phyloP scores from a whole-genome alignment of 2,113 vertebrate genomes.

The Synchiropus splendidus region DNA sequence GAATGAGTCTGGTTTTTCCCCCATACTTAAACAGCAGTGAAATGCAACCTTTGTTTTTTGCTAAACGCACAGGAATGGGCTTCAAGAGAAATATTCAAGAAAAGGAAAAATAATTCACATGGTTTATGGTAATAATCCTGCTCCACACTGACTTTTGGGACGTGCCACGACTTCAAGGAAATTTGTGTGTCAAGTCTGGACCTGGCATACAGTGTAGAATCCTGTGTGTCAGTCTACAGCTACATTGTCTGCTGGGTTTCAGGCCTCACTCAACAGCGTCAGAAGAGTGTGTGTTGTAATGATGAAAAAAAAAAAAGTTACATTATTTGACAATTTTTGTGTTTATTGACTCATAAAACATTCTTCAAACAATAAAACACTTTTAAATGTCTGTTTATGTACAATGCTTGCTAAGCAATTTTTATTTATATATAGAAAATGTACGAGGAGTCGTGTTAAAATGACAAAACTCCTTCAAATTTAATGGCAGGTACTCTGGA shows the following conservation, averaged over 20 bases:
- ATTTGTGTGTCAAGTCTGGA: conserved; percentile 57
- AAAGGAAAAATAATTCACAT: too few species aligned
- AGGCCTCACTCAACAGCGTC: conserved; percentile 60
- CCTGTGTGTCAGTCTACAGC: conserved; percentile 95
- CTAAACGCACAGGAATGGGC: too few species aligned
- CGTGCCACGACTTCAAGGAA: too few species aligned
- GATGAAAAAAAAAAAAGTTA: neutral
- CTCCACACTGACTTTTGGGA: too few species aligned
- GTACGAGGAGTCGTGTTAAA: conserved; percentile 98
- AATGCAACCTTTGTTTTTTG: too few species aligned
- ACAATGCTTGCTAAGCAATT: conserved; percentile 98
- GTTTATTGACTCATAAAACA: conserved; percentile 90
- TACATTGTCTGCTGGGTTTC: conserved; percentile 99
- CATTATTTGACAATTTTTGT: conserved; percentile 64
- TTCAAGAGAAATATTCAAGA: too few species aligned
- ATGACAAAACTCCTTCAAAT: conserved; percentile 99
- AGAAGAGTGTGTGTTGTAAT: neutral
- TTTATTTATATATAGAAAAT: conserved; percentile 99
- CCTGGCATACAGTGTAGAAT: conserved; percentile 99
- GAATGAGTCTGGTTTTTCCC: too few species aligned
- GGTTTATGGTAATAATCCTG: too few species aligned
- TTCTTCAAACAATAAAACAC: conserved; percentile 98
- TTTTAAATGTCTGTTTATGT: conserved; percentile 97
- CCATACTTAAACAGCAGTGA: too few species aligned
- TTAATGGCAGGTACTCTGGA: conserved; percentile 99